These are phyloP conservation scores for Folsomia candida DNA, from an alignment of 2,888 invertebrate species.

Conservation along the genomic window DNA sequence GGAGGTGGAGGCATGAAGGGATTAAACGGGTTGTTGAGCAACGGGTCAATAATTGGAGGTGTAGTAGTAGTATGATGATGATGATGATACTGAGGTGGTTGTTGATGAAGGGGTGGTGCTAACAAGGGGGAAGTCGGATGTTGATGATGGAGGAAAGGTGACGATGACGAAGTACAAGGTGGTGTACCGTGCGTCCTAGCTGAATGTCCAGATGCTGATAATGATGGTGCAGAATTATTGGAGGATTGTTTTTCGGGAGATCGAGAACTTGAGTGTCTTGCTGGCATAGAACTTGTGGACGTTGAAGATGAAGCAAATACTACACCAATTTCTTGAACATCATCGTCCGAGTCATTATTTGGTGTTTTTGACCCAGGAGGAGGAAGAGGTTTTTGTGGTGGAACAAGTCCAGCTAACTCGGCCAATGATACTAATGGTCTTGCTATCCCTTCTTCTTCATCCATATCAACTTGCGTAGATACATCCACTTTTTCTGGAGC, in stretches of 20 bases:
- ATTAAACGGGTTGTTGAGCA: not conserved
- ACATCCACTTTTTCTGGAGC: slow-evolving; percentile 38
- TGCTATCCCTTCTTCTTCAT: slow-evolving; percentile 38
- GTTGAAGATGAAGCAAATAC: slow-evolving; percentile 21
- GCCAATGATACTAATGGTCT: not conserved
- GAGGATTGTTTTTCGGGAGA: not conserved
- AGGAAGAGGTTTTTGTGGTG: not conserved
- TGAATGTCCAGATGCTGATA: not conserved
- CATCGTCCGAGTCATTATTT: slow-evolving; percentile 29
- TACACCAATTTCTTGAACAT: slow-evolving; percentile 39
- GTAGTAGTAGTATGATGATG: not conserved
- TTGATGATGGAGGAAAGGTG: not conserved
- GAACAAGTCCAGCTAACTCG: not conserved
- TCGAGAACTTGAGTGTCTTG: not conserved
- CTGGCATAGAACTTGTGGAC: not conserved
- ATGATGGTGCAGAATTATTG: not conserved
- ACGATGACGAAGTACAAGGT: not conserved
- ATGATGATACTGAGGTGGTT: not conserved
- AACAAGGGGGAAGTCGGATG: not conserved
- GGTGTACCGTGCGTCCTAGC: not conserved
- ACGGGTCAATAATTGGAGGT: not conserved
- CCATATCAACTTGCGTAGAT: slow-evolving; percentile 49
- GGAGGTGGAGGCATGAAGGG: slow-evolving; percentile 24
- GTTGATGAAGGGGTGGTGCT: not conserved
- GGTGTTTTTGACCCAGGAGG: too few species aligned